Evolutionary conservation across 2,797 vertebrate species (phyloP), one percentile per base, ranked within the genome.

Genomic region (Pitangus sulphuratus): DNA sequence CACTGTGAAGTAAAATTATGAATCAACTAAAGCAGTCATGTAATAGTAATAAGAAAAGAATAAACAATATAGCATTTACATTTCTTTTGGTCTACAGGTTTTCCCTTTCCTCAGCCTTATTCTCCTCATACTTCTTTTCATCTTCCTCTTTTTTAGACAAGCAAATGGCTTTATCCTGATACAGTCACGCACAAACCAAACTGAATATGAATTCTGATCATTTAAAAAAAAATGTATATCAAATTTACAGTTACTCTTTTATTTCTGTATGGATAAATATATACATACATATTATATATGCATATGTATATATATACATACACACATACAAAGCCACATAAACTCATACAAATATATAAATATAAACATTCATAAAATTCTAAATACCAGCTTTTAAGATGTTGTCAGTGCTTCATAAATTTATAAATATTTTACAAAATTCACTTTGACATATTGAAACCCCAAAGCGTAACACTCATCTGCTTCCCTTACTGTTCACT

Each of bases 351-450:
- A 93, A 92, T 87, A 44, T 87, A 69, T 57, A 85, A 77, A 87
- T 72, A 61, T n/a, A 85, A 83, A 58, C 28, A 69, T 69, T 65
- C 8, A 35, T 83, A 62, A 89, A 78, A 89, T 74, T 83, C 26
- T 42, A 78, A 89, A 90, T 76, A 47, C 13, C 31, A 69, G 14
- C 12, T 60, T 61, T 80, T 15, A 69, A 91, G 54, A 25, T 81
- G 28, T 44, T 93, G 72, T 87, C 89, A 93, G n/a, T 65, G 37
- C 11, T 75, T 94, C 74, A 88, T 87, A 76, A 86, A 89, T 92
- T 84, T 83, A 78, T 64, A 85, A 84, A 92, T 80, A 86, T 91
- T 86, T 90, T 91, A 88, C 51, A 89, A 93, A 93, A 97, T 88
- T 91, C 70, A 45, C 26, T 93, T 86, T 45, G 82, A 92, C 66